Conservation (phyloP, 2,797 vertebrate species). For the Lophotriccus pileatus region DNA sequence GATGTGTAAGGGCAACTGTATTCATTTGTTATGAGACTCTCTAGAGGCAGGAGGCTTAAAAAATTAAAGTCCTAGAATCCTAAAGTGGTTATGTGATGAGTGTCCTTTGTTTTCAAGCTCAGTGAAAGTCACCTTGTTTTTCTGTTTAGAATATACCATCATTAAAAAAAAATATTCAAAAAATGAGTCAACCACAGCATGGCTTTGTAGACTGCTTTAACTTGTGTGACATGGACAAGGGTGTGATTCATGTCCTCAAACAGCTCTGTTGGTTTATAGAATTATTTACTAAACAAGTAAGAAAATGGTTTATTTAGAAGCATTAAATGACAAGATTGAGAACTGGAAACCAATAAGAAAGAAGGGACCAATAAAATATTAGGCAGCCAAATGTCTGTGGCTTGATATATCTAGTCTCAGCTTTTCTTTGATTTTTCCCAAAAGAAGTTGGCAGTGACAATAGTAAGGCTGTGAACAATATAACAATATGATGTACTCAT, state of each 20-base stretch:
- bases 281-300: neutral
- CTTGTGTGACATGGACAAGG: constrained; percentile 6
- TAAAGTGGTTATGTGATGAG: neutral
- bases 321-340: neutral
- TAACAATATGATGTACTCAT: constrained; percentile 5
- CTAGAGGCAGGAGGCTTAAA: neutral
- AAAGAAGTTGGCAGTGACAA: constrained; percentile 63
- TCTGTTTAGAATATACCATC: neutral
- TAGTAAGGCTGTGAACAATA: constrained; percentile 64
- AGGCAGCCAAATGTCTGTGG: constrained; percentile 41
- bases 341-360: neutral
- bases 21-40: constrained; percentile 25
- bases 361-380: constrained; percentile 1
- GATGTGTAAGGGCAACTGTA: neutral
- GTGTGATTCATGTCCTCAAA: neutral
- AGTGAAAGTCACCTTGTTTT: constrained; percentile 27
- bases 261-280: neutral
- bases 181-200: neutral
- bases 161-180: neutral
- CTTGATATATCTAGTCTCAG: constrained; percentile 60
- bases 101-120: neutral
- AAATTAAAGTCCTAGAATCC: constrained; percentile 5
- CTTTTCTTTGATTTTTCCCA: constrained; percentile 70
- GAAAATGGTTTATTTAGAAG: neutral
- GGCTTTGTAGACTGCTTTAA: constrained; percentile 33